These are phyloP conservation scores for Bombus balteatus DNA, from an alignment of 1,140 invertebrate genomes.

Conservation along the genomic window DNA sequence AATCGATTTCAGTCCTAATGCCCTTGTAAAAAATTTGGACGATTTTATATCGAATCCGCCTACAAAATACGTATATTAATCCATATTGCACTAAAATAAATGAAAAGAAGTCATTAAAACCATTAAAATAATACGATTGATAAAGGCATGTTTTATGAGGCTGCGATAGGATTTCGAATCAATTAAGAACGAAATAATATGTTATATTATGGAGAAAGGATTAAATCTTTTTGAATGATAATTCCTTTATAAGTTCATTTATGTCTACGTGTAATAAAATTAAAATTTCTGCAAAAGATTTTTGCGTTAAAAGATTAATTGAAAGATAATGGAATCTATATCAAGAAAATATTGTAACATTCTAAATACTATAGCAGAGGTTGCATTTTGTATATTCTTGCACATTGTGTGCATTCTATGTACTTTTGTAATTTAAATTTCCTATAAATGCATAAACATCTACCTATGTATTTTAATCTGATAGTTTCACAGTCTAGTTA, in stretches of 20 bases:
- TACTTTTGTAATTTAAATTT: too few species aligned
- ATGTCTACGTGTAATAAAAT: neutral
- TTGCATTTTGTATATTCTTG: too few species aligned
- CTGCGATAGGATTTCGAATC: neutral
- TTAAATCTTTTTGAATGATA: neutral
- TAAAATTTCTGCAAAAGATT: neutral
- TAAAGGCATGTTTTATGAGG: neutral
- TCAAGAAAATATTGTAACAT: neutral
- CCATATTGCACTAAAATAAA: neutral
- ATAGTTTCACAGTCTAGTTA: too few species aligned
- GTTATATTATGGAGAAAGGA: neutral
- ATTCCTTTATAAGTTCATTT: neutral
- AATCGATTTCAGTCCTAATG: too few species aligned
- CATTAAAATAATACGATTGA: neutral
- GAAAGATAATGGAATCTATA: neutral
- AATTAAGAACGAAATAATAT: neutral
- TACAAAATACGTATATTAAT: neutral
- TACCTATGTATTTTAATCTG: too few species aligned
- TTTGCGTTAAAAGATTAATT: neutral
- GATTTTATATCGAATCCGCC: neutral
- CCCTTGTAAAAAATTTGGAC: neutral
- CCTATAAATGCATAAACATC: too few species aligned
- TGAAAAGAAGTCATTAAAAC: neutral
- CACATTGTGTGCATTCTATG: too few species aligned
- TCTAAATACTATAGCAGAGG: too few species aligned